Percentiles rank a stretch among this genome's conserved stretches.
phyloP scores from a whole-genome alignment of 2,888 invertebrate genomes.

The Lithosia quadra region DNA sequence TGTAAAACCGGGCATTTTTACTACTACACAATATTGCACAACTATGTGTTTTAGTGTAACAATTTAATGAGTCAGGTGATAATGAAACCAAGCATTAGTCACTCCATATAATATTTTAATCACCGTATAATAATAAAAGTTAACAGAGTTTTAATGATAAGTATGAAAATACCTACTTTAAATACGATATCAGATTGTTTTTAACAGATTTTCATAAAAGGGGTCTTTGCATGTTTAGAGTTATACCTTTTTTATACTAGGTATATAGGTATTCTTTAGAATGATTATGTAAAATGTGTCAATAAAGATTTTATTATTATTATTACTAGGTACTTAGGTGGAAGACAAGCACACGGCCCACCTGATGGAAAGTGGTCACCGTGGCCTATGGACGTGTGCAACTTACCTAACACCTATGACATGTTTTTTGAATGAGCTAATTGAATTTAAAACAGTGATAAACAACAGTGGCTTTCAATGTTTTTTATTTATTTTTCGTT shows the following conservation, averaged over 20 bases:
- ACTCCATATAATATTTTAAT: conserved; percentile 3
- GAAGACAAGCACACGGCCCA: too few species aligned
- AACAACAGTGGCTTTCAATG: too few species aligned
- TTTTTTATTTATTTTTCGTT: background rate
- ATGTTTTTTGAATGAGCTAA: too few species aligned
- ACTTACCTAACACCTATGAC: too few species aligned
- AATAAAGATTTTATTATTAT: too few species aligned
- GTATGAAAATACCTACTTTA: background rate
- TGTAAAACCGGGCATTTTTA: background rate
- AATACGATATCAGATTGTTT: background rate
- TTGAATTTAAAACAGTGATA: too few species aligned
- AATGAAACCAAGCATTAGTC: conserved; percentile 14
- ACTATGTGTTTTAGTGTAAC: background rate
- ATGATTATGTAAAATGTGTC: too few species aligned
- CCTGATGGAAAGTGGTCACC: too few species aligned
- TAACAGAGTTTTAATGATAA: background rate
- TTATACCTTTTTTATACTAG: too few species aligned
- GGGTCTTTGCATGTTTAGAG: background rate
- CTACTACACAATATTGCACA: conserved; percentile 5
- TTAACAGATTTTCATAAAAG: background rate
- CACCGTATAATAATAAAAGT: background rate
- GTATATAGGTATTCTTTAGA: too few species aligned
- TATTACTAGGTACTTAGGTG: too few species aligned
- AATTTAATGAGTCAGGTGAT: conserved; percentile 20
- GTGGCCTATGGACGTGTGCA: too few species aligned